phyloP scores from a whole-genome alignment of 2,113 vertebrate species.

The Lophius piscatorius region DNA sequence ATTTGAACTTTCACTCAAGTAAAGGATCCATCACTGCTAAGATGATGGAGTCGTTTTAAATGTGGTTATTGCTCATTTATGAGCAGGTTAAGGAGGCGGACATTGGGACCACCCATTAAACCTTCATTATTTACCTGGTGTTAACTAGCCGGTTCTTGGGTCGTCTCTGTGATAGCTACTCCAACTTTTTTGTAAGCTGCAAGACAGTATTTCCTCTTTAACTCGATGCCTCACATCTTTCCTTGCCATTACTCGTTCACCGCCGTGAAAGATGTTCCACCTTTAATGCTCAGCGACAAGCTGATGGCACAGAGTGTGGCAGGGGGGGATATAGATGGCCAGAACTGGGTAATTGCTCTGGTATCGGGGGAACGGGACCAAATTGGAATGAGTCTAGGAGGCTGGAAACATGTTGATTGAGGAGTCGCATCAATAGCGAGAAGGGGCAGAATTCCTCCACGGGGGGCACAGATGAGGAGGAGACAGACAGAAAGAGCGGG shows the following conservation, averaged over 20 bases:
- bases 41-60: too few relatives aligned
- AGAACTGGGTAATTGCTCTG: slow-evolving; percentile 71
- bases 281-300: slow-evolving; percentile 54
- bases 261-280: slow-evolving; percentile 24
- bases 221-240: slow-evolving; percentile 17
- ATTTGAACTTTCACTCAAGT: too few relatives aligned
- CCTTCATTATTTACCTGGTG: neutral
- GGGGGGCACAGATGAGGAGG: slow-evolving; percentile 63
- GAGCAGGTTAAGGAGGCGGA: neutral
- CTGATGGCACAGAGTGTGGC: slow-evolving; percentile 29
- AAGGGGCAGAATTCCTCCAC: slow-evolving; percentile 43
- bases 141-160: neutral
- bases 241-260: slow-evolving; percentile 38
- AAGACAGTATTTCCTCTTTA: neutral
- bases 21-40: too few relatives aligned
- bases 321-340: slow-evolving; percentile 65
- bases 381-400: slow-evolving; percentile 70
- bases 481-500: slow-evolving; percentile 47
- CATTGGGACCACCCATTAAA: neutral
- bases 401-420: slow-evolving; percentile 62
- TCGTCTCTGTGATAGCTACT: neutral
- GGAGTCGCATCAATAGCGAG: slow-evolving; percentile 44
- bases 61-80: too few relatives aligned
- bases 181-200: neutral
- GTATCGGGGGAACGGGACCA: slow-evolving; percentile 60